Conservation (phyloP, 2,113 vertebrate species). For the Phaethon lepturus region DNA sequence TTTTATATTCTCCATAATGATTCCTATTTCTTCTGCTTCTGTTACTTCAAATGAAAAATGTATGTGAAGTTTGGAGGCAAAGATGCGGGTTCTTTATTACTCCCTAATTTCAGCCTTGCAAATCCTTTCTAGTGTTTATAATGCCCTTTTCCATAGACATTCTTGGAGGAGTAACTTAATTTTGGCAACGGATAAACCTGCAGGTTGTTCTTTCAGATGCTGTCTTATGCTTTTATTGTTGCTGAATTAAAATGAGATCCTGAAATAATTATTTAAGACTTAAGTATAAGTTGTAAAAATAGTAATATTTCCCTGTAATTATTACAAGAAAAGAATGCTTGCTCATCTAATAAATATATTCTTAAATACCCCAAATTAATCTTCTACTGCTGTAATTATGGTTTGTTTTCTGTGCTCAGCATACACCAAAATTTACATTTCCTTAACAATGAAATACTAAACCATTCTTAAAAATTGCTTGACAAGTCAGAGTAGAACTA, state of each 20-base stretch:
- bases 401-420: not conserved
- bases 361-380: not conserved
- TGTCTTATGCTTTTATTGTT: not conserved
- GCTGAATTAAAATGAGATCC: not conserved
- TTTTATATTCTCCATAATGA: not conserved
- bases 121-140: not conserved
- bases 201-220: not conserved
- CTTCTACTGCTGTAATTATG: not conserved
- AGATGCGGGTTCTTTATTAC: not conserved
- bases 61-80: not conserved
- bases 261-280: not conserved
- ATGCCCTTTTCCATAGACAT: not conserved
- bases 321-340: not conserved
- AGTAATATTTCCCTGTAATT: not conserved
- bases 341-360: not conserved
- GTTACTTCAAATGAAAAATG: not conserved
- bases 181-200: not conserved
- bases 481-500: not conserved
- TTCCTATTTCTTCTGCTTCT: not conserved
- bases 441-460: not conserved
- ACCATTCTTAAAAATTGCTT: not conserved
- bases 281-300: not conserved
- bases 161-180: conserved; percentile 7
- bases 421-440: not conserved
- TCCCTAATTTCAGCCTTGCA: not conserved